Evolutionary conservation across 1,140 invertebrate species (phyloP).

Genomic region (Heliconius hewitsoni): DNA sequence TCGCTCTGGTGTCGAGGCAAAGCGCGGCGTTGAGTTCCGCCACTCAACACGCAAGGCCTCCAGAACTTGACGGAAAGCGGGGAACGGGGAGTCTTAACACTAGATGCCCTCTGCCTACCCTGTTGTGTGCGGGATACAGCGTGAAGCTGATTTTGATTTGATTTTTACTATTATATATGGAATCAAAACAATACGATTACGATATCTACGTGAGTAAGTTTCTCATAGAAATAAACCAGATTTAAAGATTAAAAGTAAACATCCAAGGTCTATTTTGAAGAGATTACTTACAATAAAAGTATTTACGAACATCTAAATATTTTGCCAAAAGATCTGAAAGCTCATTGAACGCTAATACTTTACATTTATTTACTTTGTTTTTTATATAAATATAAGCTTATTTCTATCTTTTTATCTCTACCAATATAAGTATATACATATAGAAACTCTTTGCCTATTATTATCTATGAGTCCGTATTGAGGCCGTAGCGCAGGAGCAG

Average conservation of each 20-base stretch:
- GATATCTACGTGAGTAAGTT: not conserved
- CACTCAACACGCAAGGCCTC: no score
- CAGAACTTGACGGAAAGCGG: no score
- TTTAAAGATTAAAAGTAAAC: slow-evolving; percentile 25
- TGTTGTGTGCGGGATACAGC: no score
- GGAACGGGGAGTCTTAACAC: no score
- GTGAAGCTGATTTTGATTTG: no score
- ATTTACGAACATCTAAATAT: slow-evolving; percentile 15
- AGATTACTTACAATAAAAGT: slow-evolving; percentile 14
- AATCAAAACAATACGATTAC: not conserved
- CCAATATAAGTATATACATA: no score
- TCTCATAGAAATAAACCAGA: not conserved
- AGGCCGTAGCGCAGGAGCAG: no score
- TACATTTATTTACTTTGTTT: slow-evolving; percentile 1
- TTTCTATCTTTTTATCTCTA: not conserved
- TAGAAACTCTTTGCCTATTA: no score
- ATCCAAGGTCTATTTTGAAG: slow-evolving; percentile 15
- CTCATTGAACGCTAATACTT: slow-evolving; percentile 21
- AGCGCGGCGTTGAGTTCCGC: no score
- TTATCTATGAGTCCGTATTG: no score
- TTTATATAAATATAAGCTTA: slow-evolving; percentile 13
- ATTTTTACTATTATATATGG: not conserved
- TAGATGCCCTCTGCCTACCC: no score
- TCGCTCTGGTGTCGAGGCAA: no score
- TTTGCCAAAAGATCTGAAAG: slow-evolving; percentile 12